phyloP scores from a whole-genome alignment of 2,113 vertebrate genomes.

The Origma solitaria region DNA sequence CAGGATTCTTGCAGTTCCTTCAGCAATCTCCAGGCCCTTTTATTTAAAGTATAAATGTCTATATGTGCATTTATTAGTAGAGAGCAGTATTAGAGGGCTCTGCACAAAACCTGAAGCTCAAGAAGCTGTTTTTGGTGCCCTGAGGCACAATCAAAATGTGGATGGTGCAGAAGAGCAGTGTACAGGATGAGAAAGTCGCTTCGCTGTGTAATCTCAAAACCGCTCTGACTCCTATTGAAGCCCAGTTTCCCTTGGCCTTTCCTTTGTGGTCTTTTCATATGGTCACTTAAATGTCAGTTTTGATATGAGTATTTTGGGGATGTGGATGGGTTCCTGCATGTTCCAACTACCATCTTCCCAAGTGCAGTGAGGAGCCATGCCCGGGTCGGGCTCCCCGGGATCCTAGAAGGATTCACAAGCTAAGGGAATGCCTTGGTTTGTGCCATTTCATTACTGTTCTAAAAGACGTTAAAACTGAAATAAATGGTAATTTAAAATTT shows the following conservation, averaged over 20 bases:
- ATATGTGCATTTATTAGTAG: background rate
- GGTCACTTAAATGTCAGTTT: background rate
- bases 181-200: background rate
- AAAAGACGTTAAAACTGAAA: background rate
- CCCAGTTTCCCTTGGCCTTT: background rate
- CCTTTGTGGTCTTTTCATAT: constrained; percentile 1
- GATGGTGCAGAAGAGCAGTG: background rate
- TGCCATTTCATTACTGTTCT: background rate
- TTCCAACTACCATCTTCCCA: background rate
- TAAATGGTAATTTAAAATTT: no score
- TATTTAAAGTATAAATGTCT: background rate
- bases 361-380: background rate
- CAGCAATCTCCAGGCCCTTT: background rate
- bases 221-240: background rate
- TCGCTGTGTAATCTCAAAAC: constrained; percentile 8
- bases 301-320: background rate
- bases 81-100: background rate
- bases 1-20: background rate
- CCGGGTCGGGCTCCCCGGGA: background rate
- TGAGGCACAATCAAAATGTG: background rate
- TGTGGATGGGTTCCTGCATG: background rate
- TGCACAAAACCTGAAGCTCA: background rate
- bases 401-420: background rate
- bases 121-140: background rate
- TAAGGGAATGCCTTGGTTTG: background rate